A percentile compares a stretch with the other conserved stretches of the same genome.
These are phyloP conservation scores for Drosophila bocki DNA, from an alignment of 1,140 invertebrate species.

Conservation along the genomic window DNA sequence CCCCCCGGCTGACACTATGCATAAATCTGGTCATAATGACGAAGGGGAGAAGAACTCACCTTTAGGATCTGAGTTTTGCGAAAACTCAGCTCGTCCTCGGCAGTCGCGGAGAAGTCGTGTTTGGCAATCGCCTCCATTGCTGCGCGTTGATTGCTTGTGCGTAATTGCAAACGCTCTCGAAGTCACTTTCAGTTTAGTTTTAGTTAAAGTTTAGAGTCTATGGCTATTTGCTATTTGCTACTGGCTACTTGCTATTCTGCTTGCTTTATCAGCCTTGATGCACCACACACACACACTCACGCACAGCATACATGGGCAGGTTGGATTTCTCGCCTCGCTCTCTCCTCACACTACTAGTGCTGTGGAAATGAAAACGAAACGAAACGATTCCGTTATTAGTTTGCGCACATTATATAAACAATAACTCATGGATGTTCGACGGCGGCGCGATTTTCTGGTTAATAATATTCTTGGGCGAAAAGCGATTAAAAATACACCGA, in stretches of 20 bases:
- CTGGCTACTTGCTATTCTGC: conserved; percentile 45
- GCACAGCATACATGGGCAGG: conserved; percentile 47
- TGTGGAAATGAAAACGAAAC: conserved; percentile 30
- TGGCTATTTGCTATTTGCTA: conserved; percentile 52
- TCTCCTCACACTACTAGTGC: conserved; percentile 24
- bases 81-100: conserved; percentile 99
- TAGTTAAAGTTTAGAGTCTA: conserved; percentile 47
- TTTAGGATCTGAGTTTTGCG: conserved; percentile 97
- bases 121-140: conserved; percentile 99
- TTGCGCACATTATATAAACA: conserved; percentile 72
- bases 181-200: conserved; percentile 27
- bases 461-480: conserved; percentile 39
- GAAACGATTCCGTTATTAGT: conserved; percentile 36
- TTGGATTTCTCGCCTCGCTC: conserved; percentile 26
- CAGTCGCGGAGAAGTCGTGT: conserved; percentile 99
- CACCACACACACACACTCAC: conserved; percentile 44
- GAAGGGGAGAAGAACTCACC: conserved; percentile 87
- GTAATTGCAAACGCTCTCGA: conserved; percentile 28
- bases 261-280: conserved; percentile 58
- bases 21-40: conserved; percentile 26
- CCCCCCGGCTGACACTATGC: conserved; percentile 10
- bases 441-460: conserved; percentile 52
- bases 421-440: conserved; percentile 65
- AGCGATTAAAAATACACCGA: conserved; percentile 80
- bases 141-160: conserved; percentile 35